Evolutionary conservation across 1,140 invertebrate species (phyloP).

Genomic region (Ooceraea biroi): DNA sequence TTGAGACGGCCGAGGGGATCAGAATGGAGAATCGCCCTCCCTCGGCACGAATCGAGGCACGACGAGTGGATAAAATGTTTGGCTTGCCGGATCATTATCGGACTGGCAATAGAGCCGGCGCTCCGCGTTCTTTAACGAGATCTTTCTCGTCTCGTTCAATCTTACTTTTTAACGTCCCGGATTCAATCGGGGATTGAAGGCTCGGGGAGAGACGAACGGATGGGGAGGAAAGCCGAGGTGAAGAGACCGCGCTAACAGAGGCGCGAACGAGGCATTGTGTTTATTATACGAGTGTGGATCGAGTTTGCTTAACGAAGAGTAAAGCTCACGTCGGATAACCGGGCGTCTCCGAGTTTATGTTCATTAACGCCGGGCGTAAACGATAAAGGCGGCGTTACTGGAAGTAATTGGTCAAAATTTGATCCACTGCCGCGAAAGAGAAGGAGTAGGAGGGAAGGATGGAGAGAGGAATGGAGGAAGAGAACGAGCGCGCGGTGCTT

Average conservation of each 20-base stretch:
- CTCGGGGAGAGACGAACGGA: background rate
- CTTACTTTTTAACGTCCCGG: background rate
- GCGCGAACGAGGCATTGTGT: background rate
- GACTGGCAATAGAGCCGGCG: constrained; percentile 26
- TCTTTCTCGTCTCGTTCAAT: constrained; percentile 26
- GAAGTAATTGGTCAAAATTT: constrained; percentile 63
- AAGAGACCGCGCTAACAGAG: background rate
- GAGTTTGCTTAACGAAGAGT: constrained; percentile 49
- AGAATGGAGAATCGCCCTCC: constrained; percentile 40
- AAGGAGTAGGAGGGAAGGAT: too few relatives aligned
- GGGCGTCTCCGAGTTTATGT: constrained; percentile 44
- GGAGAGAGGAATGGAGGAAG: too few relatives aligned
- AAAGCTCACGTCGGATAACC: constrained; percentile 39
- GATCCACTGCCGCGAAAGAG: constrained; percentile 20
- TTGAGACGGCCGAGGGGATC: constrained; percentile 35
- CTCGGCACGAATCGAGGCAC: background rate
- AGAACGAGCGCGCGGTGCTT: constrained; percentile 22
- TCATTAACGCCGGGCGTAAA: constrained; percentile 50
- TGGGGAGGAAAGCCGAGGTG: background rate
- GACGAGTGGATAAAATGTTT: constrained; percentile 44
- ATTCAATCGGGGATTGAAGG: constrained; percentile 17
- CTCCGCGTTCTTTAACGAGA: constrained; percentile 32
- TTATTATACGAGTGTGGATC: constrained; percentile 36
- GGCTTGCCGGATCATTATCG: constrained; percentile 50
- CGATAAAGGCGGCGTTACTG: constrained; percentile 54